Conservation (phyloP, 2,888 invertebrate species). For the Idaea dimidiata region DNA sequence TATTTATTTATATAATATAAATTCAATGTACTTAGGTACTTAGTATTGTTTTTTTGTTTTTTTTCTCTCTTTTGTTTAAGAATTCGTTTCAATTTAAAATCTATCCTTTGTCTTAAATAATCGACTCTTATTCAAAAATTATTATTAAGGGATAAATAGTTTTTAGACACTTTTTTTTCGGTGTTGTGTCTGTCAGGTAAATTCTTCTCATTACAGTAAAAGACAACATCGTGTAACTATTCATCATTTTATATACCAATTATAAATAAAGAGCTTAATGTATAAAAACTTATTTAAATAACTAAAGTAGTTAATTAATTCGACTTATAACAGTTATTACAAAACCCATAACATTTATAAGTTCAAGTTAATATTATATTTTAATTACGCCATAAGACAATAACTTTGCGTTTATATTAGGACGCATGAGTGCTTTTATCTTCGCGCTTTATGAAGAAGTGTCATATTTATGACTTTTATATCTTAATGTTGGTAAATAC, state of each 20-base stretch:
- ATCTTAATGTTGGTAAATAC: slow-evolving; percentile 3
- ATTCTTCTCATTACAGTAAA: too few relatives aligned
- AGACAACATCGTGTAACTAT: too few relatives aligned
- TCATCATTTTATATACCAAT: not conserved
- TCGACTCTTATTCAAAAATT: too few relatives aligned
- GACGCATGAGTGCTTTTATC: not conserved
- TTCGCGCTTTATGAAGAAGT: not conserved
- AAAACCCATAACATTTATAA: not conserved
- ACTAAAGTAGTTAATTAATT: not conserved
- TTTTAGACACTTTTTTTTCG: too few relatives aligned
- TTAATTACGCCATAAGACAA: not conserved
- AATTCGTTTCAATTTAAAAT: too few relatives aligned
- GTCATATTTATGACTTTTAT: slow-evolving; percentile 5
- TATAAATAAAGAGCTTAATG: not conserved
- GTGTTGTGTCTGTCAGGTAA: too few relatives aligned
- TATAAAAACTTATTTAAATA: not conserved
- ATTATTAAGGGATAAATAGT: too few relatives aligned
- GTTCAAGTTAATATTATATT: not conserved
- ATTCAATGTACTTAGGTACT: too few relatives aligned
- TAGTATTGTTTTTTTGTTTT: too few relatives aligned
- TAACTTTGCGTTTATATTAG: not conserved
- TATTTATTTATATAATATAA: too few relatives aligned
- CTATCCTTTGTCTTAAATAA: too few relatives aligned
- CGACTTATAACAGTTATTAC: not conserved
- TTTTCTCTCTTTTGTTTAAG: too few relatives aligned